A percentile compares a stretch with the other conserved stretches of the same genome.
These are phyloP conservation scores for Aphis craccivora DNA, from an alignment of 1,140 invertebrate species.

Conservation along the genomic window DNA sequence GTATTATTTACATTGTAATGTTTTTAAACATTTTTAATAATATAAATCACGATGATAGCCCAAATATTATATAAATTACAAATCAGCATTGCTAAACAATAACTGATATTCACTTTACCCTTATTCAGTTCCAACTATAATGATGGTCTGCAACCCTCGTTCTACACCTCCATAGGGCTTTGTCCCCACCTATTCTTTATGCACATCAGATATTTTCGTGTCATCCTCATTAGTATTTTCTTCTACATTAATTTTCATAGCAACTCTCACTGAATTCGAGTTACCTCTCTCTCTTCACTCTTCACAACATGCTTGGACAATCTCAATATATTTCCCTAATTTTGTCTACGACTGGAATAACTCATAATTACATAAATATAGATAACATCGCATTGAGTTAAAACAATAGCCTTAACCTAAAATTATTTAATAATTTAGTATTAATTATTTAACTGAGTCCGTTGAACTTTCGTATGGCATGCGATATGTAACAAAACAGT, in stretches of 20 bases:
- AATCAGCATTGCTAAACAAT: neutral
- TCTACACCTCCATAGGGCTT: neutral
- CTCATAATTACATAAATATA: neutral
- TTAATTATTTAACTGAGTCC: no score
- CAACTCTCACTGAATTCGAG: neutral
- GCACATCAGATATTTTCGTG: no score
- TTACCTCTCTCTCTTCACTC: neutral
- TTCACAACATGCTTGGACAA: neutral
- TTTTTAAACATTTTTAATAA: neutral
- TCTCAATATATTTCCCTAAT: neutral
- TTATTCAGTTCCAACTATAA: neutral
- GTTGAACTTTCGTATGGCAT: no score
- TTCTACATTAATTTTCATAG: neutral
- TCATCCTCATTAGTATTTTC: neutral
- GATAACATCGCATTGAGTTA: no score
- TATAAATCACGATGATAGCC: neutral
- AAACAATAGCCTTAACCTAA: no score
- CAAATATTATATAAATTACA: neutral
- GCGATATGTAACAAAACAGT: no score
- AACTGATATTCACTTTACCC: neutral
- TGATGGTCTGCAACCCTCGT: neutral
- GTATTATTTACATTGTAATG: neutral
- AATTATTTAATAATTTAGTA: no score
- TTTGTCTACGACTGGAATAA: neutral
- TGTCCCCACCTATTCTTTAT: neutral